A percentile compares a stretch with the other conserved stretches of the same genome.
These are phyloP conservation scores for Emydura subglobosa DNA, from an alignment of 2,113 vertebrate species.

Conservation along the genomic window DNA sequence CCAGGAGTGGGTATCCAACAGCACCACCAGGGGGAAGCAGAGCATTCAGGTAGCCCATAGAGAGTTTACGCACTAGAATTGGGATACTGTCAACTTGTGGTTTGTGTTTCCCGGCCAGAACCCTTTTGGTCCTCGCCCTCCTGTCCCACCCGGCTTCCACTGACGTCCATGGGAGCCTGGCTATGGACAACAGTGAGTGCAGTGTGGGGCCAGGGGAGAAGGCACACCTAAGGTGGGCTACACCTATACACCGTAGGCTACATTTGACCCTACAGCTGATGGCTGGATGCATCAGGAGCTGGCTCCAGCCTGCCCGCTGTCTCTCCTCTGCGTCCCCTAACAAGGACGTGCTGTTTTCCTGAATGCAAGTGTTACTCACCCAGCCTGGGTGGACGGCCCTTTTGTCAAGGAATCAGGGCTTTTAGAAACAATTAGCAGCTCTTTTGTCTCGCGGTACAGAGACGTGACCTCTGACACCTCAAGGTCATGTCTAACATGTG, in stretches of 20 bases:
- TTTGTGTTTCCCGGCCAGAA: background rate
- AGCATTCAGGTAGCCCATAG: background rate
- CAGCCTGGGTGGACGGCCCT: background rate
- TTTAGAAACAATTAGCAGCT: slow-evolving; percentile 4
- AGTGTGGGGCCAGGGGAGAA: rapidly evolving
- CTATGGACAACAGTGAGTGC: background rate
- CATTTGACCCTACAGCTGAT: background rate
- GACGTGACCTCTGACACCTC: background rate
- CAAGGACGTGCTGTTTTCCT: background rate
- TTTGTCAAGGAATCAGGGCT: background rate
- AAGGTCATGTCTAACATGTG: background rate
- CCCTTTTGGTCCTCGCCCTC: background rate
- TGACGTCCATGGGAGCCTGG: background rate
- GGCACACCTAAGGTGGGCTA: background rate
- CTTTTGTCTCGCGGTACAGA: background rate
- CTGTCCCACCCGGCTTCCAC: background rate
- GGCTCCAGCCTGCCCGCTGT: background rate
- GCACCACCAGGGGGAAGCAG: background rate
- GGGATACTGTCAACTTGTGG: background rate
- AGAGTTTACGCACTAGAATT: background rate
- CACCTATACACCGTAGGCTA: background rate
- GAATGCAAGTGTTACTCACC: background rate
- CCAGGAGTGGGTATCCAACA: background rate
- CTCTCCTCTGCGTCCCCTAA: background rate
- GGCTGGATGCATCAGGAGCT: background rate